These are phyloP conservation scores for Caenorhabditis sp. DNA, from an alignment of 2,888 invertebrate genomes.

Conservation along the genomic window DNA sequence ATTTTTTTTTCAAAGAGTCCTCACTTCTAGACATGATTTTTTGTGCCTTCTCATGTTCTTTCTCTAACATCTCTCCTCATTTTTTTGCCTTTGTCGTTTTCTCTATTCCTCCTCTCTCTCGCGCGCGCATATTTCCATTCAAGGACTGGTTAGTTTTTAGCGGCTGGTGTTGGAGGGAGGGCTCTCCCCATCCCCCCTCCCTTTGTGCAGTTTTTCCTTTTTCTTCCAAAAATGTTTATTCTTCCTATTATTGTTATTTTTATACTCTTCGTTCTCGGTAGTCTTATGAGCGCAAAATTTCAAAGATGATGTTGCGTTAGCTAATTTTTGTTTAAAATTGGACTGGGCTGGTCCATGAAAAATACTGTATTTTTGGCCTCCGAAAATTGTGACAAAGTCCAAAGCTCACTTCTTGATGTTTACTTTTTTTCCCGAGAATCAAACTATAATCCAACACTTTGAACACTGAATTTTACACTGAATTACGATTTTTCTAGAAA, in stretches of 20 bases:
- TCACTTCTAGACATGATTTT: neutral
- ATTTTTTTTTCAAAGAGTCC: neutral
- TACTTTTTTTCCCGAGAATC: too few species aligned
- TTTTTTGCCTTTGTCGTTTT: neutral
- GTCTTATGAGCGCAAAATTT: too few species aligned
- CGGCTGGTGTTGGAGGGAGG: neutral
- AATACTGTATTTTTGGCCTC: too few species aligned
- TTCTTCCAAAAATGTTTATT: neutral
- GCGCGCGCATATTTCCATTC: neutral
- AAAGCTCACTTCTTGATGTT: too few species aligned
- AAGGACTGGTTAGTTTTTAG: slow-evolving; percentile 1
- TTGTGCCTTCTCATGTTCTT: neutral
- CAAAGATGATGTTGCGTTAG: too few species aligned
- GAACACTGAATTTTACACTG: too few species aligned
- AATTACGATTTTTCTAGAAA: too few species aligned
- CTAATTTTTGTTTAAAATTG: too few species aligned
- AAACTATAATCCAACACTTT: too few species aligned
- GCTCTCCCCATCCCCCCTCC: neutral
- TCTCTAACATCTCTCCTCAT: neutral
- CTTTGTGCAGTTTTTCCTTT: neutral
- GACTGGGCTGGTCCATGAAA: too few species aligned
- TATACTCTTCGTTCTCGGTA: neutral
- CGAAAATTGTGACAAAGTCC: too few species aligned
- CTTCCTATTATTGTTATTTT: neutral
- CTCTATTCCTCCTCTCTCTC: neutral